Percentiles rank a stretch among this genome's conserved stretches.
phyloP scores from a whole-genome alignment of 1,140 invertebrate species.

The honey bee (Apis mellifera) region DNA sequence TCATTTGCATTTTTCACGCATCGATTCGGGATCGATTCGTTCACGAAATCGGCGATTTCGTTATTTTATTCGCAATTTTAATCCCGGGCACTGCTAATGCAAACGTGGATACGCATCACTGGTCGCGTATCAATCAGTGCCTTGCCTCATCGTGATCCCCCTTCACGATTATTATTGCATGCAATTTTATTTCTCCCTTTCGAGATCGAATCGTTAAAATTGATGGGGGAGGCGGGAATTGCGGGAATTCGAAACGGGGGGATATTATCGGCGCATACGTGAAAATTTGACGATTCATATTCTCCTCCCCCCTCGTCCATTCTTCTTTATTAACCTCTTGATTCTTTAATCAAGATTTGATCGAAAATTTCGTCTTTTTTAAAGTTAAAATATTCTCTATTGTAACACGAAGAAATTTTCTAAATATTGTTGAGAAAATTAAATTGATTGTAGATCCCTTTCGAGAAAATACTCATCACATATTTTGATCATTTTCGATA shows the following conservation, averaged over 20 bases:
- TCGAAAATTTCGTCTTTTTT: no score
- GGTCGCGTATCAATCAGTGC: conserved; percentile 28
- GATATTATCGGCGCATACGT: neutral
- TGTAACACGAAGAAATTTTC: no score
- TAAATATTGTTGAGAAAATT: no score
- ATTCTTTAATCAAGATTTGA: neutral
- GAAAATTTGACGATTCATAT: neutral
- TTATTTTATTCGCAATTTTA: conserved; percentile 30
- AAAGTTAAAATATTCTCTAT: no score
- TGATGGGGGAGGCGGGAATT: neutral
- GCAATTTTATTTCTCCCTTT: conserved; percentile 22
- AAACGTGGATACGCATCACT: conserved; percentile 18
- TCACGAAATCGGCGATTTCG: neutral
- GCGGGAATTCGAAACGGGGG: neutral
- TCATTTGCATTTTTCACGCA: neutral
- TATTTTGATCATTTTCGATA: no score
- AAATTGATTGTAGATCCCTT: no score
- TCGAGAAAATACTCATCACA: no score
- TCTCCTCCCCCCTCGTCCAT: neutral
- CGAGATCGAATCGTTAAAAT: conserved; percentile 23
- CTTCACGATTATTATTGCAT: neutral
- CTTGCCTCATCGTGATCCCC: conserved; percentile 8
- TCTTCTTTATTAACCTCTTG: neutral
- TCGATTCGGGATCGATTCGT: neutral
- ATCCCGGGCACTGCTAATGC: neutral